These are phyloP conservation scores for Dromococcyx pavoninus DNA, from an alignment of 2,797 vertebrate species.

Conservation along the genomic window DNA sequence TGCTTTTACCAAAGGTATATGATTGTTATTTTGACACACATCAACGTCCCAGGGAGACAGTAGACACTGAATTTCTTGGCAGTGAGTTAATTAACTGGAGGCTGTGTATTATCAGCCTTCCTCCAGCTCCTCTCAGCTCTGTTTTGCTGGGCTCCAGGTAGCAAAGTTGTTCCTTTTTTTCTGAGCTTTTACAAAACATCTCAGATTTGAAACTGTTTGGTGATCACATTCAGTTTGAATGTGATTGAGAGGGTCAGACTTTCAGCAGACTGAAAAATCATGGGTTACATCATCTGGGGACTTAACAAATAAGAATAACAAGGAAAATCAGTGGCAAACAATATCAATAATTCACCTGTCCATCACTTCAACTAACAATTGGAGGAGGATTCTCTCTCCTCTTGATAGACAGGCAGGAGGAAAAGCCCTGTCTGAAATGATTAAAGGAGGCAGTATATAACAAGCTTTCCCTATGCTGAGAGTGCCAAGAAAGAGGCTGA, in stretches of 20 bases:
- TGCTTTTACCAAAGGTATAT: background rate
- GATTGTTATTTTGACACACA: conserved; percentile 35
- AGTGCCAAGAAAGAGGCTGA: conserved; percentile 53
- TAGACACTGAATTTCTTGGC: background rate
- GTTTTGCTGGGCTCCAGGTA: background rate
- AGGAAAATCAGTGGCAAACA: conserved; percentile 35
- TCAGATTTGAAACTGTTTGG: background rate
- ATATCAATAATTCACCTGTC: conserved; percentile 72
- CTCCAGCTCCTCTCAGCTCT: background rate
- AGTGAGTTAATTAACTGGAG: conserved; percentile 21
- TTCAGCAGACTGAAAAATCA: background rate
- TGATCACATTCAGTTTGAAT: background rate
- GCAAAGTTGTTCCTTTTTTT: background rate
- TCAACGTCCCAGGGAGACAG: background rate
- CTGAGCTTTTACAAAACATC: background rate
- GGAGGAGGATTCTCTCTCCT: conserved; percentile 36
- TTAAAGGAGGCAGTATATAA: conserved; percentile 61
- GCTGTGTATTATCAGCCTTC: background rate
- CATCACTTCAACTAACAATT: conserved; percentile 42
- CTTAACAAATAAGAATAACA: conserved; percentile 53
- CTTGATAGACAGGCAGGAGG: conserved; percentile 42
- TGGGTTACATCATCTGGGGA: background rate
- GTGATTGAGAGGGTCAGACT: background rate
- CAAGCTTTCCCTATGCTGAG: conserved; percentile 50
- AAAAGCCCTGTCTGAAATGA: conserved; percentile 63